Percentiles rank a stretch among this genome's conserved stretches.
These are phyloP conservation scores for Lasioglossum figueresi DNA, from an alignment of 2,888 invertebrate species.

Conservation along the genomic window DNA sequence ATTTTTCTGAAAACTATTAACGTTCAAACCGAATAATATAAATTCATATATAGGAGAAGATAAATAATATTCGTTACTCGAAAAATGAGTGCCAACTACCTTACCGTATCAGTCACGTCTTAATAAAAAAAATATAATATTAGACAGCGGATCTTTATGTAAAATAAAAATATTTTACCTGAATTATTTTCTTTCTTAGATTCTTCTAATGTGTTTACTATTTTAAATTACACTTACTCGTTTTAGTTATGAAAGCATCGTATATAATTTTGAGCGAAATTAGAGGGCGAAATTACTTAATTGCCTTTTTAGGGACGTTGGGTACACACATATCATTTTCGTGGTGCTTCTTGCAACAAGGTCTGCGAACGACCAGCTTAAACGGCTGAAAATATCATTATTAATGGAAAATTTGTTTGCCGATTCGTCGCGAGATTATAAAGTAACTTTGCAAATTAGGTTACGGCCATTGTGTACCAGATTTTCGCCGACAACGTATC, in stretches of 20 bases:
- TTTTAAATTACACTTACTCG: too few relatives aligned
- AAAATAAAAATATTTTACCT: too few relatives aligned
- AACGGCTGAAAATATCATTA: slow-evolving; percentile 68
- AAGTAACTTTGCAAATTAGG: neutral
- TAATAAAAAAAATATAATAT: neutral
- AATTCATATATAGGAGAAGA: neutral
- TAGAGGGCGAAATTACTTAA: slow-evolving; percentile 41
- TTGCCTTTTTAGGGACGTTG: slow-evolving; percentile 75
- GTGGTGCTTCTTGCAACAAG: slow-evolving; percentile 70
- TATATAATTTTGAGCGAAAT: neutral
- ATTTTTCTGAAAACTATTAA: neutral
- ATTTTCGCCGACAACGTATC: slow-evolving; percentile 72
- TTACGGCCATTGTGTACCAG: slow-evolving; percentile 66
- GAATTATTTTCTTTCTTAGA: too few relatives aligned
- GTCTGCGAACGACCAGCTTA: slow-evolving; percentile 72
- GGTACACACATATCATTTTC: slow-evolving; percentile 74
- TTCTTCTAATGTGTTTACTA: too few relatives aligned
- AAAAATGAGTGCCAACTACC: neutral
- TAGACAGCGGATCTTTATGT: too few relatives aligned
- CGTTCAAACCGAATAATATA: neutral
- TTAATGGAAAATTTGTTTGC: neutral
- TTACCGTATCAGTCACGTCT: neutral
- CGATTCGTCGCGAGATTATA: neutral
- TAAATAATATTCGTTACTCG: neutral
- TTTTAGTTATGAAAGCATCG: too few relatives aligned